Evolutionary conservation across 2,797 vertebrate genomes (phyloP), one percentile per base, ranked within the genome.

Genomic region (Poeciliopsis presidionis): DNA sequence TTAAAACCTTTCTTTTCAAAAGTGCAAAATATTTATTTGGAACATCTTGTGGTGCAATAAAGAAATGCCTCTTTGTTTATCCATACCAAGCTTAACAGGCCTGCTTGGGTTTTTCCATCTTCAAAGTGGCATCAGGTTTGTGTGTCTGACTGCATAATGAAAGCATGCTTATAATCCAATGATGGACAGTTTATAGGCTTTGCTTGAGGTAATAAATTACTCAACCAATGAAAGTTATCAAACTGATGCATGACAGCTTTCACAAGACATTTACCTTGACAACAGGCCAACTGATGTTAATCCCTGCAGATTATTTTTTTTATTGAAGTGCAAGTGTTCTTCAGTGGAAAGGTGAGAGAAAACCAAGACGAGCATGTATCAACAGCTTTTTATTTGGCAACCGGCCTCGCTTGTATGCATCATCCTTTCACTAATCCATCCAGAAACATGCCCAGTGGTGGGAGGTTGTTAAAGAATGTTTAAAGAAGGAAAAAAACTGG

Each of bases 231-330:
- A 11, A 7, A 5, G 65, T 72, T 77, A 47, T 81, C 8, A 7
- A 33, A 43, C 53, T 73, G 81, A 81, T 87, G 86, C 75, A 84
- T 89, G 71, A 39, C 74, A 65, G 82, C 75, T 59, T 79, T 88
- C 49, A 79, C 84, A 81, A 41, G 49, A 78, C 80, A 82, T 76
- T 28, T n/a, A 70, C 33, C 65, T 70, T 88, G 85, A 92, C 82
- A 74, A 61, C 90, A 81, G 88, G 82, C 75, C 80, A 80, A 73
- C 16, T 77, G 83, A 61, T 63, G 63, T 79, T 16, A 39, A 53
- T 79, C 75, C 89, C 84, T 78, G 75, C 41, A 87, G 90, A 81
- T 87, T 16, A 4, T 47, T 53, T 36, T 72, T 72, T 75, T 16
- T 70, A 61, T 39, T 14, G 28, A n/a, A 76, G 78, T 75, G 77